Percentiles rank a stretch among this genome's conserved stretches.
Evolutionary conservation across 1,140 invertebrate genomes (phyloP).

Genomic region (Pantala flavescens): DNA sequence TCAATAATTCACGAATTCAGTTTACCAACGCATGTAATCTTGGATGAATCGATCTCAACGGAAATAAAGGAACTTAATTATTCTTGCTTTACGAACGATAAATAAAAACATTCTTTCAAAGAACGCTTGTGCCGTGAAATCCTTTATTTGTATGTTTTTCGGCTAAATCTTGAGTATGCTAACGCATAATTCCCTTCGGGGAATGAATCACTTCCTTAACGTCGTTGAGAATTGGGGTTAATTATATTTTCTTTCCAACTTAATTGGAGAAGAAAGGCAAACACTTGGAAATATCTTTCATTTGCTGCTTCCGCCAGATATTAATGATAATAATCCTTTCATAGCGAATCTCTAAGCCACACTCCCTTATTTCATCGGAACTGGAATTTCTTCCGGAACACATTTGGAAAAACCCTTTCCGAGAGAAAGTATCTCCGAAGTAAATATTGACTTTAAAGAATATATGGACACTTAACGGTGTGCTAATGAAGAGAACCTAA

Average conservation of each 20-base stretch:
- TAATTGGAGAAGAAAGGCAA: neutral
- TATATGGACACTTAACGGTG: neutral
- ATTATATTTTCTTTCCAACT: neutral
- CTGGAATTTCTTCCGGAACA: neutral
- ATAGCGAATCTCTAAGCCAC: neutral
- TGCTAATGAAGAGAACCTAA: too few relatives aligned
- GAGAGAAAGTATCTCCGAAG: neutral
- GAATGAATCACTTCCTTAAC: neutral
- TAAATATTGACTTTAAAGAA: neutral
- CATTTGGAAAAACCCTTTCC: neutral
- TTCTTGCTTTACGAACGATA: too few relatives aligned
- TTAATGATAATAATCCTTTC: neutral
- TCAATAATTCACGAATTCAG: too few relatives aligned
- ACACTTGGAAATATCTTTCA: neutral
- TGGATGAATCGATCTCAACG: too few relatives aligned
- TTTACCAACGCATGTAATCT: too few relatives aligned
- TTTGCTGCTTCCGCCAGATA: neutral
- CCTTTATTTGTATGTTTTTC: too few relatives aligned
- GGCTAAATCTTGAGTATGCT: too few relatives aligned
- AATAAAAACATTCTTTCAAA: too few relatives aligned
- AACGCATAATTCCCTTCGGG: too few relatives aligned
- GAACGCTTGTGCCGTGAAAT: too few relatives aligned
- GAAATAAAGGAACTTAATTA: too few relatives aligned
- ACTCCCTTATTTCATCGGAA: neutral
- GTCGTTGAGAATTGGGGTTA: neutral